Evolutionary conservation across 2,888 invertebrate species (phyloP), one percentile per base, ranked within the genome.

Genomic region (Dryococelus australis): DNA sequence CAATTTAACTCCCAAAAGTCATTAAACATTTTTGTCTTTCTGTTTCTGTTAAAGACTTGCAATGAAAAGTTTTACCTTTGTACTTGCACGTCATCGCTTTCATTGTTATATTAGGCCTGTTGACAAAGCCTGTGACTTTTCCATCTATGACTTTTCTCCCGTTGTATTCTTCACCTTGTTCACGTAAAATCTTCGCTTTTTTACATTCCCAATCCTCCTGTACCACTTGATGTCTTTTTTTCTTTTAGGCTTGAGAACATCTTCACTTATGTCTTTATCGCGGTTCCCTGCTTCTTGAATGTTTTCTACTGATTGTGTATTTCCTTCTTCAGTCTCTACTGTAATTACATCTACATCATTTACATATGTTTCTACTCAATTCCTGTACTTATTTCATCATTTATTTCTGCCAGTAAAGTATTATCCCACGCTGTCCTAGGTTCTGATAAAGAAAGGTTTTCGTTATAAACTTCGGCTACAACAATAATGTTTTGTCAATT

Each of bases 331-430:
- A n/a, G n/a, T n/a, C 65, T 65, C 65, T 65, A 20, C 24, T 20
- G 65, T 24, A 65, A 65, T 65, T 65, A 16, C 5, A 20, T 65
- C 16, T 65, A 65, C 16, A 6, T 65, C 65, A 65, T 65, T n/a
- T n/a, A n/a, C n/a, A n/a, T n/a, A n/a, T n/a, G n/a, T 65, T 65
- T 65, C 65, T 65, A 65, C 65, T 65, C 65, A 65, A 65, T 65
- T 20, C 5, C 8, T 65, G 65, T 65, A 65, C 20, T 20, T 13
- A 65, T 16, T 65, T 65, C 20, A 12, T 65, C 20, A 65, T 65
- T 65, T 6, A 24, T 65, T 65, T 65, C 65, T 65, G 65, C 65
- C 65, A 65, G 20, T 20, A 20, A 47, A 47, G 47, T 65, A 65
- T 24, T 65, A 65, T 65, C 65, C 65, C 6, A 24, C 16, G 16